Evolutionary conservation across 2,888 invertebrate species (phyloP).

Genomic region (Deilephila porcellus): DNA sequence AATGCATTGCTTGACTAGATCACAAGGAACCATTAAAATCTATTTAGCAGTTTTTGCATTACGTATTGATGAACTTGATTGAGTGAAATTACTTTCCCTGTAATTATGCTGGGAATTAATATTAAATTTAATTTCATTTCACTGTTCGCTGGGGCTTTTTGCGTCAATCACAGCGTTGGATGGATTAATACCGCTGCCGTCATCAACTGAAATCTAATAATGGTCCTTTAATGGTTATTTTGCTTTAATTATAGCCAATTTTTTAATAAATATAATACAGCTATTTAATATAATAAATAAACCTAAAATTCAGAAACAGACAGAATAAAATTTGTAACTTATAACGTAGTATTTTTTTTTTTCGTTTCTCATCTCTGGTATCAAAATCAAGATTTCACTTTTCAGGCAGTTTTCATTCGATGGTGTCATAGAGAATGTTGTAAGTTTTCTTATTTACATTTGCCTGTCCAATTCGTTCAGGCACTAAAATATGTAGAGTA

Average conservation of each 20-base stretch:
- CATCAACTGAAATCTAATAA: not conserved
- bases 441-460: too few relatives aligned
- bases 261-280: too few relatives aligned
- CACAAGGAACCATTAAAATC: slow-evolving; percentile 45
- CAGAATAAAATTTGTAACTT: too few relatives aligned
- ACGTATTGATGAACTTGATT: slow-evolving; percentile 34
- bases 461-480: too few relatives aligned
- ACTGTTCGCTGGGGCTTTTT: slow-evolving; percentile 28
- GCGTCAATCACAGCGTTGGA: slow-evolving; percentile 14
- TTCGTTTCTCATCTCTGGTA: too few relatives aligned
- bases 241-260: not conserved
- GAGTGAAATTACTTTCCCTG: slow-evolving; percentile 43
- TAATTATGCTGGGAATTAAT: slow-evolving; percentile 28
- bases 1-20: slow-evolving; percentile 13
- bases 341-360: too few relatives aligned
- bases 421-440: too few relatives aligned
- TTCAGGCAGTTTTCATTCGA: too few relatives aligned
- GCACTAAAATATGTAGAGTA: too few relatives aligned
- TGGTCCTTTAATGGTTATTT: not conserved
- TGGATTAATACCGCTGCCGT: not conserved
- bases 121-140: slow-evolving; percentile 24
- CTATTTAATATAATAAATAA: too few relatives aligned
- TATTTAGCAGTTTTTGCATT: slow-evolving; percentile 50
- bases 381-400: too few relatives aligned
- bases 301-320: too few relatives aligned